phyloP scores from a whole-genome alignment of 2,888 invertebrate species.

The Acleris literana region DNA sequence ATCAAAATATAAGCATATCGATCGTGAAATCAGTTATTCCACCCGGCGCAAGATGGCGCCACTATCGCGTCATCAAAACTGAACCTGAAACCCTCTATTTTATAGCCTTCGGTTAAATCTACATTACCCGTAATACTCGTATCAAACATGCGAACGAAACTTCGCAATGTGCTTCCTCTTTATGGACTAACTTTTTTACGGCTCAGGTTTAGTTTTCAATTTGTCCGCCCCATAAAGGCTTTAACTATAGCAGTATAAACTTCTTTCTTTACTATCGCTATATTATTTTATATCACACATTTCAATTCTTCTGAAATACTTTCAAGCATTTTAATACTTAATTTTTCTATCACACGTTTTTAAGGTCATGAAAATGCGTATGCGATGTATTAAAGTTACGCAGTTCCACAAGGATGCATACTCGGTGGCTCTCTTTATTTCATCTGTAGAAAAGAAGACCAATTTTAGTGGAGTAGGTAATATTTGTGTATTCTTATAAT shows the following conservation, averaged over 20 bases:
- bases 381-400: too few species aligned
- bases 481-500: too few species aligned
- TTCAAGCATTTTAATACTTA: neutral
- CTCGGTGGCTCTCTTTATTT: too few species aligned
- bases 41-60: neutral
- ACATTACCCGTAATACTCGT: constrained; percentile 1
- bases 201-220: constrained; percentile 30
- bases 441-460: too few species aligned
- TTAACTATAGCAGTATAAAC: constrained; percentile 18
- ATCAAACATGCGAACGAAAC: constrained; percentile 6
- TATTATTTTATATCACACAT: neutral
- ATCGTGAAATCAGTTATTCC: too few species aligned
- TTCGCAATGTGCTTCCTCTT: constrained; percentile 5
- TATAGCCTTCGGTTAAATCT: constrained; percentile 6
- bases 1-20: too few species aligned
- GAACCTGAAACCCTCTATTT: constrained; percentile 6
- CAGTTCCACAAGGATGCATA: too few species aligned
- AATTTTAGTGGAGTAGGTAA: too few species aligned
- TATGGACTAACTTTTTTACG: constrained; percentile 28
- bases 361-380: too few species aligned
- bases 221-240: constrained; percentile 23
- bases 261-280: neutral
- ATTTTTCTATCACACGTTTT: too few species aligned
- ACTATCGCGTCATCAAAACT: neutral
- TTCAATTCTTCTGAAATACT: neutral